These are phyloP conservation scores for Pangasius djambal DNA, from an alignment of 2,797 vertebrate genomes.

Conservation along the genomic window DNA sequence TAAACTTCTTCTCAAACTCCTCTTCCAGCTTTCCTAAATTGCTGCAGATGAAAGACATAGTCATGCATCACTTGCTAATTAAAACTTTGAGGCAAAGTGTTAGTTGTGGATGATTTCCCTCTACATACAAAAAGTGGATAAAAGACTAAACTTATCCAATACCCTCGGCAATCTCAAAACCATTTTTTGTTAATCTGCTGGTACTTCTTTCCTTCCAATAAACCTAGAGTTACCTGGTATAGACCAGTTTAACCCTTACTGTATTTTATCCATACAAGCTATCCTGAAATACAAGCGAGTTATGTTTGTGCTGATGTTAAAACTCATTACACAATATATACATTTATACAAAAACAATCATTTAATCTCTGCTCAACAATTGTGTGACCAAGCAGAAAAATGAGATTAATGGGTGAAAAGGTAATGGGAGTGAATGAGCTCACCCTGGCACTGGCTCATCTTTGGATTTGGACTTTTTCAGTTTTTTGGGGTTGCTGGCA, in stretches of 20 bases:
- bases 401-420: neutral
- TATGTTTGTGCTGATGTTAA: neutral
- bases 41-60: constrained; percentile 39
- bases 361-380: neutral
- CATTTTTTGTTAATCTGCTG: neutral
- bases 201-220: neutral
- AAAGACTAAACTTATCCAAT: neutral
- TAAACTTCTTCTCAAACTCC: constrained; percentile 99
- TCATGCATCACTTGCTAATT: neutral
- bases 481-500: constrained; percentile 90
- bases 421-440: constrained; percentile 56
- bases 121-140: neutral
- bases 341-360: neutral
- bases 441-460: constrained; percentile 90
- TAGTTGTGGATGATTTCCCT: neutral
- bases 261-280: neutral
- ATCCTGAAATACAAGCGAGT: neutral
- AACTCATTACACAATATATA: neutral
- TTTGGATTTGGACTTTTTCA: constrained; percentile 94
- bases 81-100: neutral
- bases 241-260: neutral
- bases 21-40: constrained; percentile 95
- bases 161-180: neutral
- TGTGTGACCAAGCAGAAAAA: neutral
- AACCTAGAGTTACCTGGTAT: neutral